Evolutionary conservation across 2,797 vertebrate species (phyloP).

Genomic region (Karalla daura): DNA sequence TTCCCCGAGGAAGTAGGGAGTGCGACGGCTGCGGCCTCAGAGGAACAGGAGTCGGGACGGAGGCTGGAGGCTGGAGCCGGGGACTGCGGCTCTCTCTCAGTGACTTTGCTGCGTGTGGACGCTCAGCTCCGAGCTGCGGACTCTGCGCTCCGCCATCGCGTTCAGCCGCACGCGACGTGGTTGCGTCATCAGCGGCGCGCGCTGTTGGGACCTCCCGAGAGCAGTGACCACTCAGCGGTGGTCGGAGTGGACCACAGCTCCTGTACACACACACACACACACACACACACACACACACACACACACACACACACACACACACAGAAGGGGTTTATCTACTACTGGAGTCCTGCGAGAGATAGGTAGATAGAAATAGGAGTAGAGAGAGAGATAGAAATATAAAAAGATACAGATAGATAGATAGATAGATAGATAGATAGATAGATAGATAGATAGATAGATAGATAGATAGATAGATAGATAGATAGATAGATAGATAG

Average conservation of each 20-base stretch:
- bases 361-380: too few relatives aligned
- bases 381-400: too few relatives aligned
- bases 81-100: constrained; percentile 53
- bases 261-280: too few relatives aligned
- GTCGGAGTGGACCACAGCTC: background rate
- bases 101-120: constrained; percentile 80
- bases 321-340: too few relatives aligned
- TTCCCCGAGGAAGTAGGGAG: constrained; percentile 38
- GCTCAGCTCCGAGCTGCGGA: constrained; percentile 72
- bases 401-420: too few relatives aligned
- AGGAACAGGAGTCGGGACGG: constrained; percentile 63
- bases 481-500: too few relatives aligned
- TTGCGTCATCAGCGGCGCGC: constrained; percentile 77
- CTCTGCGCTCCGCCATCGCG: constrained; percentile 76
- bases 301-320: too few relatives aligned
- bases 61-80: constrained; percentile 34
- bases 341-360: too few relatives aligned
- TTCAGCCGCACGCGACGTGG: constrained; percentile 69
- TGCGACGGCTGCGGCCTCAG: constrained; percentile 25
- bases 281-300: too few relatives aligned
- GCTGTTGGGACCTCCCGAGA: constrained; percentile 63
- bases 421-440: too few relatives aligned
- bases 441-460: too few relatives aligned
- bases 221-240: constrained; percentile 19
- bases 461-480: too few relatives aligned